Base-by-base conservation (phyloP, 2,888 invertebrate genomes). In the Bursaphelenchus okinawaensis region DNA sequence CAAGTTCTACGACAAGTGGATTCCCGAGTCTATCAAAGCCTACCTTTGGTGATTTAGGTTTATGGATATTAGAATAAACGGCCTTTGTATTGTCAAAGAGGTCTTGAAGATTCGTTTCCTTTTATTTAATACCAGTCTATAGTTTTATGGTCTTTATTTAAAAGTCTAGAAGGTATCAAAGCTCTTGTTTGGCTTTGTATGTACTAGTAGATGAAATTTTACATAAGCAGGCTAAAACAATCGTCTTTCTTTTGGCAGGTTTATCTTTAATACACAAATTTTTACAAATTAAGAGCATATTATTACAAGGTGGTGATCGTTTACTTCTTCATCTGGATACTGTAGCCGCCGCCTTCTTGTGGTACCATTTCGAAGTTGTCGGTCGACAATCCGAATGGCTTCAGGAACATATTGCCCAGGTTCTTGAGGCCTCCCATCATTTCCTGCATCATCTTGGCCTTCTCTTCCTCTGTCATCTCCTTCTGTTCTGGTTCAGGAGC, bases 1-100 rank as follows among this genome's bases (percentile, higher is more conserved):
- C 26, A 78, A 80, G 66, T 80, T 77, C 76, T 80, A 78, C 71
- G 79, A 79, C 68, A 72, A 75, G 51, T 78, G 74, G 72, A 65
- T 80, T 61, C 80, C 80, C 52, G 67, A 78, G 60, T 65, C 58
- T 55, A 68, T 78, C 23, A 66, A 59, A 40, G 71, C 72, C 59
- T 74, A 68, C 57, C 68, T 79, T 68, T 77, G 75, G 74, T 80
- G 76, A 69, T 40, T 40, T 40, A 23, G 23, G 54, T n/a, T 54
- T 54, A n/a, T 24, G 54, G 6, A 54, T 16, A 3, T 54, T 54
- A 23, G 26, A 54, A 6, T 54, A 1, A 54, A 54, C 12, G 12
- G 19, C 40, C 19, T 40, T 40, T 40, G 40, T 40, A 40, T 40
- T 19, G 40, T 12, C 16, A 16, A 40, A 16, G n/a, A n/a, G n/a